These are phyloP conservation scores for Poeciliopsis turrubarensis DNA, from an alignment of 2,113 vertebrate genomes.

Conservation along the genomic window DNA sequence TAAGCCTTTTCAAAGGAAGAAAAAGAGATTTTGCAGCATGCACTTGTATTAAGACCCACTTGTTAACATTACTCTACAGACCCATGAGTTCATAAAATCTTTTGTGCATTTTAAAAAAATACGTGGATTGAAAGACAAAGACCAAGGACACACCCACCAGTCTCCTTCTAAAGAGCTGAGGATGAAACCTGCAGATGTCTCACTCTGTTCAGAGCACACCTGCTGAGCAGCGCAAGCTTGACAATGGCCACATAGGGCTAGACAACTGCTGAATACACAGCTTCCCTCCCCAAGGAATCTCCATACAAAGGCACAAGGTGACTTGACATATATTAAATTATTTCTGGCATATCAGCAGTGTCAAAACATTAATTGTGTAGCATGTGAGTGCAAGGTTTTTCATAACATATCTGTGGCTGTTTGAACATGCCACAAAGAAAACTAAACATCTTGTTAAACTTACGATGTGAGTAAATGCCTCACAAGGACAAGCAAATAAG, in stretches of 20 bases:
- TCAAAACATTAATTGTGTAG: not conserved
- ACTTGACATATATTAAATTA: conserved; percentile 3
- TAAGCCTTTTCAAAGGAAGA: too few species aligned
- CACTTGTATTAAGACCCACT: not conserved
- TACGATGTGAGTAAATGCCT: conserved; percentile 31
- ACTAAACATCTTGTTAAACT: conserved; percentile 17
- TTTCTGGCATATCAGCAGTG: conserved; percentile 2
- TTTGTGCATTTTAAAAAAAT: not conserved
- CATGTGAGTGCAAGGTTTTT: not conserved
- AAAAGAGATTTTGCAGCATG: too few species aligned
- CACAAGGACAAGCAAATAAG: conserved; percentile 62
- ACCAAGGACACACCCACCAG: conserved; percentile 22
- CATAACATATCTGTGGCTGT: not conserved
- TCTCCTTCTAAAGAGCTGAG: conserved; percentile 5
- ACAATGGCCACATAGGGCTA: conserved; percentile 68
- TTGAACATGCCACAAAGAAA: conserved; percentile 2
- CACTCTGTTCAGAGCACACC: conserved; percentile 43
- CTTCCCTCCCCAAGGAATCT: conserved; percentile 21
- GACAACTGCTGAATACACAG: conserved; percentile 60
- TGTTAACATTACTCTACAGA: not conserved
- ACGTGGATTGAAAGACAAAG: conserved; percentile 1
- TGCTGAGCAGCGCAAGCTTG: conserved; percentile 62
- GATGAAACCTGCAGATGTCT: conserved; percentile 43
- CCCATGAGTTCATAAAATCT: not conserved
- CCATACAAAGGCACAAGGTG: conserved; percentile 14